These are phyloP conservation scores for Melanaphis sacchari DNA, from an alignment of 1,140 invertebrate genomes.

Conservation along the genomic window DNA sequence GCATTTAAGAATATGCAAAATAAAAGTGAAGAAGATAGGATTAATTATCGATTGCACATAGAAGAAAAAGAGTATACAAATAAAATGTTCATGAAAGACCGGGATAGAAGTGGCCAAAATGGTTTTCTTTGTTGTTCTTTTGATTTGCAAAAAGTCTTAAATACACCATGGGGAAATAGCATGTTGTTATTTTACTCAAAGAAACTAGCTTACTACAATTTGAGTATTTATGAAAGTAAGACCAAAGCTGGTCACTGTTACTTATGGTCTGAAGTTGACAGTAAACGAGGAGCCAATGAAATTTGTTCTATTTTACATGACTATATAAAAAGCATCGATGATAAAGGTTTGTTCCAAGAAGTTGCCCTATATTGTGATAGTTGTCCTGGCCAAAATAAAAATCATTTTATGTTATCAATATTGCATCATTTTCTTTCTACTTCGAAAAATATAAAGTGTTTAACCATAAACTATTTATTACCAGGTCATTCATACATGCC, in stretches of 20 bases:
- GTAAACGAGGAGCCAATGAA: slow-evolving; percentile 21
- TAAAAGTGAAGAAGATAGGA: slow-evolving; percentile 4
- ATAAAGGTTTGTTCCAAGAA: slow-evolving; percentile 6
- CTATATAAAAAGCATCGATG: not conserved
- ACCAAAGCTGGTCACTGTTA: slow-evolving; percentile 19
- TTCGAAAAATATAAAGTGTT: not conserved
- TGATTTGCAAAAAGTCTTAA: slow-evolving; percentile 14
- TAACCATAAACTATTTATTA: slow-evolving; percentile 31
- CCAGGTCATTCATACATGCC: slow-evolving; percentile 40
- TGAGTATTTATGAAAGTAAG: slow-evolving; percentile 35
- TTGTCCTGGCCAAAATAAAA: slow-evolving; percentile 28
- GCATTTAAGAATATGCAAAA: not conserved
- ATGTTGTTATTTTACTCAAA: slow-evolving; percentile 43
- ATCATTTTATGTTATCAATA: slow-evolving; percentile 32
- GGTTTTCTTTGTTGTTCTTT: slow-evolving; percentile 10
- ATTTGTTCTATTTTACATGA: slow-evolving; percentile 29
- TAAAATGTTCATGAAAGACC: not conserved
- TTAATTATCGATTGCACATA: not conserved
- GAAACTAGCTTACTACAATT: slow-evolving; percentile 4
- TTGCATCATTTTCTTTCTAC: not conserved
- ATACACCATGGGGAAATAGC: slow-evolving; percentile 19
- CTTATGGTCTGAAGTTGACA: slow-evolving; percentile 41
- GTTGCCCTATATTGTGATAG: not conserved
- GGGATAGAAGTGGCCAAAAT: slow-evolving; percentile 29
- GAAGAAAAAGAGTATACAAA: slow-evolving; percentile 26